Base-by-base conservation (phyloP, 2,888 invertebrate genomes). In the Acanthosoma haemorrhoidale region DNA sequence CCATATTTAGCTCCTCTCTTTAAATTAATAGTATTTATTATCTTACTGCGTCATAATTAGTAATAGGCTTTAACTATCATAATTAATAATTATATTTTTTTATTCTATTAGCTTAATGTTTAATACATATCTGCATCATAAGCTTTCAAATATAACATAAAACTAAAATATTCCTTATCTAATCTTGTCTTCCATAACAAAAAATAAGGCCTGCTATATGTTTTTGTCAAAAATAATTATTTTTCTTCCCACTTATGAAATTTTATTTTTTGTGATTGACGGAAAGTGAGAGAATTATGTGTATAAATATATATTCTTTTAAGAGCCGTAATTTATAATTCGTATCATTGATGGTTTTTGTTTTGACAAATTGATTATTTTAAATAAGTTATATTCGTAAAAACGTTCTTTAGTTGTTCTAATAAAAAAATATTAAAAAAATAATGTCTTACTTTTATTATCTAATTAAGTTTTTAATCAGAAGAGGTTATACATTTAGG, bases 151-250 rank as follows among this genome's bases (percentile, higher is more conserved):
- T 21, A 18, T 15, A 51, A 21, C 11, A 51, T 51, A 18, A n/a
- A 51, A n/a, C 25, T 51, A 25, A 25, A 51, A 51, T 25, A 13
- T n/a, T 51, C 29, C 25, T 25, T 51, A 25, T 51, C 51, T 51
- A 51, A 51, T 51, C 51, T 51, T 51, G 51, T 51, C 51, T 51
- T 51, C 51, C 51, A 51, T 51, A 51, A 25, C 25, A 51, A 51
- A 51, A 11, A 25, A 25, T 51, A 51, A 25, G 51, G 51, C 51
- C 51, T 51, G 51, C 29, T 51, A 21, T 51, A 13, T 25, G 29
- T 51, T 51, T 25, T 51, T 51, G 2, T 25, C 51, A 5, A 51
- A n/a, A 51, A 43, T 21, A 25, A 51, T 25, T 51, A n/a, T n/a
- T 25, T 25, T 25, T 21, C 51, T 51, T 25, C 29, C 25, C n/a